Evolutionary conservation across 2,797 vertebrate species (phyloP), one percentile per base, ranked within the genome.

Genomic region (Lithobates sylvaticus): DNA sequence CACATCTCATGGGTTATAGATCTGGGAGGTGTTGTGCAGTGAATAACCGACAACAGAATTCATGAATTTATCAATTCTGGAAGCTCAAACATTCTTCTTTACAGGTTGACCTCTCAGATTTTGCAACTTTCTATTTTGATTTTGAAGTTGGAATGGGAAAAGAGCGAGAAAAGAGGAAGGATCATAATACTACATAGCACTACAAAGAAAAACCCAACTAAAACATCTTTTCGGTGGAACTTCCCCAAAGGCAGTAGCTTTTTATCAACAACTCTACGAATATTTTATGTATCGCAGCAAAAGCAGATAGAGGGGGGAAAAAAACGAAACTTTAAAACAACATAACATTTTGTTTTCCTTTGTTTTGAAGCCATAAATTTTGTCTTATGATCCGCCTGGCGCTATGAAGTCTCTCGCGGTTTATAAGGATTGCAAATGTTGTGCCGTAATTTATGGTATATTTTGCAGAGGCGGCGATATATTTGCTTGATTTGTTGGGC

Each of bases 391-490:
- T 73, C 76, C n/a, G 32, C 27, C 69, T 54, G 76, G 76, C 70
- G 76, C 84, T 85, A 34, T 69, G 26, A 29, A 75, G 71, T 75
- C 84, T 81, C 84, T 47, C 0, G 84, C 34, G 78, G 78, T 50
- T 68, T 71, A 68, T 81, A 68, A 81, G 44, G 65, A 69, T 81
- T 81, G 78, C 78, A 81, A 64, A 86, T 86, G 27, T 70, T 58
- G 26, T 29, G 70, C 61, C 5, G 36, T 83, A 44, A 67, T 74
- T 74, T 65, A 75, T 50, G 65, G 58, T 80, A 74, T 81, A 65
- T 50, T 75, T 21, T 81, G 64, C 26, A 18, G 26, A 50, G 78
- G 76, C 54, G 29, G 58, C 64, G 9, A 64, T 79, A 36, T 76
- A 65, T 61, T 67, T 18, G 12, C 10, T 50, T 74, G 78, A 85